A percentile compares a stretch with the other conserved stretches of the same genome.
These are phyloP conservation scores for Gadus macrocephalus DNA, from an alignment of 2,113 vertebrate genomes.

Conservation along the genomic window DNA sequence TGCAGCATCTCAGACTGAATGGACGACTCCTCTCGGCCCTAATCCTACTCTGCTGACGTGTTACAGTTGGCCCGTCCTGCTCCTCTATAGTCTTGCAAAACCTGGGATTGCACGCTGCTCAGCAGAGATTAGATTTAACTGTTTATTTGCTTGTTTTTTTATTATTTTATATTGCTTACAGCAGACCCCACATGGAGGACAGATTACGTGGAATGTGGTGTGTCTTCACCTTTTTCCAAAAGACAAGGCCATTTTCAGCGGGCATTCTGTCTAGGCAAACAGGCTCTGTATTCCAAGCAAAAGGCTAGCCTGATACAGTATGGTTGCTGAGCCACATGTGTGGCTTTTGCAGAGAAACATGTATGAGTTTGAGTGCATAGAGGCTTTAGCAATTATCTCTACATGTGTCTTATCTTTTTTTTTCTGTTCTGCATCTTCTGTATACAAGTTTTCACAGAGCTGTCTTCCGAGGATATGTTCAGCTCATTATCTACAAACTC, in stretches of 20 bases:
- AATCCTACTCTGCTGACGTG: constrained; percentile 46
- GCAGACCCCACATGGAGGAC: neutral
- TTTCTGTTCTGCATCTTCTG: neutral
- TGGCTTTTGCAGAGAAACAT: no score
- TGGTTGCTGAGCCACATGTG: no score
- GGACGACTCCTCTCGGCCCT: constrained; percentile 45
- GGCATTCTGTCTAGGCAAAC: no score
- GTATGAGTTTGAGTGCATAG: no score
- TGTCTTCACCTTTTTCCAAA: neutral
- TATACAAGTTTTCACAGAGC: neutral
- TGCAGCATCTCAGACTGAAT: constrained; percentile 42
- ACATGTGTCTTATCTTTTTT: no score
- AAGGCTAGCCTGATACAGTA: no score
- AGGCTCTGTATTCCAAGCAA: no score
- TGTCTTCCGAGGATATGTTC: constrained; percentile 13
- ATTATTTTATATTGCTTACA: neutral
- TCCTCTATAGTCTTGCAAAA: constrained; percentile 24
- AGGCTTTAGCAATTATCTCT: no score
- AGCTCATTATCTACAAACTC: constrained; percentile 22
- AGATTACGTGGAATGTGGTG: neutral
- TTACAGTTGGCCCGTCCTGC: constrained; percentile 32
- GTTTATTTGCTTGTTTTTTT: neutral
- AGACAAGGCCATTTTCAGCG: no score
- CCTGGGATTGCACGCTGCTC: constrained; percentile 11
- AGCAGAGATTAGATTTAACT: constrained; percentile 1